phyloP scores from a whole-genome alignment of 2,797 vertebrate genomes.

The Hippocampus kuda region DNA sequence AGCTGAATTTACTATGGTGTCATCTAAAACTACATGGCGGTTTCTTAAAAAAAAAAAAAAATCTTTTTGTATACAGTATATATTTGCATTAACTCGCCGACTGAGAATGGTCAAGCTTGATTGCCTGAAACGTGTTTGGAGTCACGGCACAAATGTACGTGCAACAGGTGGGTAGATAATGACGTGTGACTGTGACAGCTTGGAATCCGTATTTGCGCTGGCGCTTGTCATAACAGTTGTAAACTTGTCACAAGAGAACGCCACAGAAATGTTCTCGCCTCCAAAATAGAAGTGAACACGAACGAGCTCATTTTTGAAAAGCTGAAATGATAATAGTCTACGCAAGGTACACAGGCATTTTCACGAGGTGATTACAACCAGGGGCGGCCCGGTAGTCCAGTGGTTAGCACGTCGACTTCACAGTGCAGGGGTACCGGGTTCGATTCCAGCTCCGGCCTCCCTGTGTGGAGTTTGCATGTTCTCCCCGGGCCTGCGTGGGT shows the following conservation, averaged over 20 bases:
- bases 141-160: neutral
- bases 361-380: no score
- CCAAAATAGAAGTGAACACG: neutral
- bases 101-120: neutral
- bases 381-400: no score
- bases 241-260: neutral
- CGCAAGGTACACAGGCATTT: no score
- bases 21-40: no score
- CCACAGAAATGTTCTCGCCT: neutral
- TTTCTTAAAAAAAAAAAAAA: no score
- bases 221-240: neutral
- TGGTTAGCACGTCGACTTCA: no score
- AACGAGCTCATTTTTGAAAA: neutral
- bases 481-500: no score
- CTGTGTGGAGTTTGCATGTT: no score
- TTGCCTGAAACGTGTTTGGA: neutral
- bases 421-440: no score
- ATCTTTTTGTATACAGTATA: neutral
- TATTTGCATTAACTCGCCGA: neutral
- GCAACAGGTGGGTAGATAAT: neutral
- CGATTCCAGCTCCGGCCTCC: no score
- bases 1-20: no score
- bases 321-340: no score
- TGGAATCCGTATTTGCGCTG: neutral
- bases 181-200: constrained; percentile 1